phyloP scores from a whole-genome alignment of 2,797 vertebrate species.

The Onychomys arenicola region DNA sequence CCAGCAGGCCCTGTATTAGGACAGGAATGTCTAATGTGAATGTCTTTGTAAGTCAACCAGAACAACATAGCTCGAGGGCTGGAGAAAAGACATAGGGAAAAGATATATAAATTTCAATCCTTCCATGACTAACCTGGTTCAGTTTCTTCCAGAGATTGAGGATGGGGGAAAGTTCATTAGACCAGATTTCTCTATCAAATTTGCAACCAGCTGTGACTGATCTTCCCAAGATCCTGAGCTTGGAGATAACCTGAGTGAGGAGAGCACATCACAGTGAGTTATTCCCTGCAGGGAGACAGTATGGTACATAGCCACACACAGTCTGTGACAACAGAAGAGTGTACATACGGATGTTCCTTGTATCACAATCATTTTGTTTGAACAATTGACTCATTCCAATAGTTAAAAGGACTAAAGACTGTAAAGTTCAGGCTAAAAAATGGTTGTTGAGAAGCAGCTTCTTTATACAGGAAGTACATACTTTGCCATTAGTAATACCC shows the following conservation, averaged over 20 bases:
- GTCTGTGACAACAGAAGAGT: neutral
- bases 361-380: neutral
- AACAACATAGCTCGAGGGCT: neutral
- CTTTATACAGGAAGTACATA: neutral
- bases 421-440: neutral
- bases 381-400: neutral
- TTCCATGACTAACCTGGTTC: constrained; percentile 92
- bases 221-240: constrained; percentile 94
- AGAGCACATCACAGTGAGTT: constrained; percentile 62
- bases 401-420: constrained; percentile 17
- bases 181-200: constrained; percentile 98
- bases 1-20: neutral
- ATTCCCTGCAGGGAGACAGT: neutral
- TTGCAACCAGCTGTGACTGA: constrained; percentile 94
- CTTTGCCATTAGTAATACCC: neutral
- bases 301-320: constrained; percentile 27
- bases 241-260: constrained; percentile 94
- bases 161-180: constrained; percentile 94
- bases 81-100: neutral
- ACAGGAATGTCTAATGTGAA: neutral
- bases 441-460: neutral
- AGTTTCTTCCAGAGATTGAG: constrained; percentile 98
- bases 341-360: neutral
- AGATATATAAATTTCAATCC: neutral
- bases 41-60: neutral